Percentiles rank a stretch among this genome's conserved stretches.
Conservation (phyloP, 2,888 invertebrate genomes). For the Agrochola circellaris region DNA sequence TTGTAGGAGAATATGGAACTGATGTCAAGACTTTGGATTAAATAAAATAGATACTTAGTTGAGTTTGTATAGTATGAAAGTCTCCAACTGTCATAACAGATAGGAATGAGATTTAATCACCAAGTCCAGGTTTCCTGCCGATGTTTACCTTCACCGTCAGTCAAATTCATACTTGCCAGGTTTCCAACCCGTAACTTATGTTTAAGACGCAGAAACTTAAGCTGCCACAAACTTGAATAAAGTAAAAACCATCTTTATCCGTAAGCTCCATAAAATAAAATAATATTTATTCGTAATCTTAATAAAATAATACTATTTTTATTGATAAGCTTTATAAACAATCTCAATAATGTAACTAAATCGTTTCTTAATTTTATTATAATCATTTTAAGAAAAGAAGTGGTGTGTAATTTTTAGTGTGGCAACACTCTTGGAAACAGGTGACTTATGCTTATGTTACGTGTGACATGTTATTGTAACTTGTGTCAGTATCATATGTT, state of each 20-base stretch:
- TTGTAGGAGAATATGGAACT: not conserved
- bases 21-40: not conserved
- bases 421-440: conserved; percentile 37
- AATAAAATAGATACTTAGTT: not conserved
- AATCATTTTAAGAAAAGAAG: conserved; percentile 21
- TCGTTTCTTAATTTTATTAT: conserved; percentile 40
- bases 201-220: not conserved
- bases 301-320: conserved; percentile 67
- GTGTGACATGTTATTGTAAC: conserved; percentile 1
- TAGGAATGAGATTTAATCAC: conserved; percentile 1
- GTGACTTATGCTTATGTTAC: not conserved
- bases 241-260: conserved; percentile 15
- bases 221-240: conserved; percentile 4
- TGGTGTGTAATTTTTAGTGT: conserved; percentile 27
- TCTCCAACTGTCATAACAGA: not conserved
- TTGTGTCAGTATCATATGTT: not conserved
- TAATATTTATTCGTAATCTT: conserved; percentile 21
- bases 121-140: conserved; percentile 6
- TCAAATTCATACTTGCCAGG: conserved; percentile 1
- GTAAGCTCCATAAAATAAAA: conserved; percentile 29
- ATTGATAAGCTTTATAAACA: conserved; percentile 63
- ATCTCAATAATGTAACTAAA: conserved; percentile 53
- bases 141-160: conserved; percentile 11
- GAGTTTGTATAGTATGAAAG: not conserved
- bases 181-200: not conserved